Evolutionary conservation across 2,797 vertebrate species (phyloP).

Genomic region (Chelmon rostratus): DNA sequence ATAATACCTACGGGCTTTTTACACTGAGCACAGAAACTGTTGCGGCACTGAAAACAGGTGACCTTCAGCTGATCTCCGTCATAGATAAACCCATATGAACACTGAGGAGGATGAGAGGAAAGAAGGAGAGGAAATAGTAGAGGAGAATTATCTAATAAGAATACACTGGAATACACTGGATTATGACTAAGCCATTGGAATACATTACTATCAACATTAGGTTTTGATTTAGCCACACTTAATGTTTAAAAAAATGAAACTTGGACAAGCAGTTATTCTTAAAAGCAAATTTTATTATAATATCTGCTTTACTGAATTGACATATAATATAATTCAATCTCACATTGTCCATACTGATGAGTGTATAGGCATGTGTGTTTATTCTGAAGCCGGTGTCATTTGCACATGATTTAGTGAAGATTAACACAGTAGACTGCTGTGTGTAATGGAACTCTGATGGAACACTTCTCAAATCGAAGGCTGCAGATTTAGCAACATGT

Average conservation of each 20-base stretch:
- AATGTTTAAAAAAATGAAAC: neutral
- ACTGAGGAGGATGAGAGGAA: conserved; percentile 75
- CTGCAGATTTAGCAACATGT: too few species aligned
- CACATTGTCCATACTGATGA: too few species aligned
- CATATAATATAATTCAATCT: too few species aligned
- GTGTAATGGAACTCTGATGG: too few species aligned
- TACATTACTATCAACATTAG: neutral
- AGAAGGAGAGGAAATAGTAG: neutral
- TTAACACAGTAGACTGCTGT: too few species aligned
- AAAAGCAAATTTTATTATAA: neutral
- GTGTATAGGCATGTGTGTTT: too few species aligned
- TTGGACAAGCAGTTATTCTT: neutral
- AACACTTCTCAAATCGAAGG: too few species aligned
- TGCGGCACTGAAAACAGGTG: conserved; percentile 92
- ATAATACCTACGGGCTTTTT: conserved; percentile 88
- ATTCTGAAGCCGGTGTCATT: too few species aligned
- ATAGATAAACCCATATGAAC: conserved; percentile 94
- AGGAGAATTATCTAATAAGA: neutral
- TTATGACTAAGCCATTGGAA: neutral
- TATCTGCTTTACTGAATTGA: too few species aligned
- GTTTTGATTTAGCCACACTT: neutral
- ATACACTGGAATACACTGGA: neutral
- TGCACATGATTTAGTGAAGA: too few species aligned
- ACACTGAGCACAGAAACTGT: conserved; percentile 94
- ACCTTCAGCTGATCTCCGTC: conserved; percentile 93